Evolutionary conservation across 2,888 invertebrate genomes (phyloP).

Genomic region (Drosophila nr. perissopoda): DNA sequence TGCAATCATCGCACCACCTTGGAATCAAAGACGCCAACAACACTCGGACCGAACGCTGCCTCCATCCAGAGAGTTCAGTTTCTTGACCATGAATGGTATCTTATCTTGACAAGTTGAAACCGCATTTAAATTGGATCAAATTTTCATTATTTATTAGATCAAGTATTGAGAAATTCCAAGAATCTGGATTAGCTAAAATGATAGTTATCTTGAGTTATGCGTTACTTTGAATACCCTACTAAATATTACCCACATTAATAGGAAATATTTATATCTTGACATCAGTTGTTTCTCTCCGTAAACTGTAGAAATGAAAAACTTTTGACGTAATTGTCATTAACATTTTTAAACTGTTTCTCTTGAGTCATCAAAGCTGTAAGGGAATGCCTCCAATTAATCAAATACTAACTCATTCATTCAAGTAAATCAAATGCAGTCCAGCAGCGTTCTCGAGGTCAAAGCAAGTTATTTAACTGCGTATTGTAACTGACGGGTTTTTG

Average conservation of each 20-base stretch:
- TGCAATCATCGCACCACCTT: conserved; percentile 51
- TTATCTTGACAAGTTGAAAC: conserved; percentile 55
- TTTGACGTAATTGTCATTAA: neutral
- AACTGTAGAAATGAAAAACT: neutral
- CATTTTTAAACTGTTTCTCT: neutral
- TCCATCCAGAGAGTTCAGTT: conserved; percentile 39
- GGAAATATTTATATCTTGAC: no score
- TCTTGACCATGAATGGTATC: conserved; percentile 72
- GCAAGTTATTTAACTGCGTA: conserved; percentile 37
- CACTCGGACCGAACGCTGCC: conserved; percentile 13
- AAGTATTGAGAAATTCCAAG: conserved; percentile 57
- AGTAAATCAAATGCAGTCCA: conserved; percentile 3
- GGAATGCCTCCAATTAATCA: conserved; percentile 1
- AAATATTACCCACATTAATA: neutral
- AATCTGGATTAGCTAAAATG: conserved; percentile 50
- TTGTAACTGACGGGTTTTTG: conserved; percentile 33
- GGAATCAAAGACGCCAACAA: conserved; percentile 56
- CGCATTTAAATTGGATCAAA: conserved; percentile 46
- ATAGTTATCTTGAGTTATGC: neutral
- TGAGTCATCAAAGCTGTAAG: conserved; percentile 3
- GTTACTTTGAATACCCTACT: conserved; percentile 9
- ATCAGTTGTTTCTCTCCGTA: neutral
- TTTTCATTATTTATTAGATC: conserved; percentile 68
- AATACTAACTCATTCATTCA: conserved; percentile 27
- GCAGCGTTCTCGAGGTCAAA: conserved; percentile 4